phyloP scores from a whole-genome alignment of 1,140 invertebrate genomes.

The Lepidurus packardi region DNA sequence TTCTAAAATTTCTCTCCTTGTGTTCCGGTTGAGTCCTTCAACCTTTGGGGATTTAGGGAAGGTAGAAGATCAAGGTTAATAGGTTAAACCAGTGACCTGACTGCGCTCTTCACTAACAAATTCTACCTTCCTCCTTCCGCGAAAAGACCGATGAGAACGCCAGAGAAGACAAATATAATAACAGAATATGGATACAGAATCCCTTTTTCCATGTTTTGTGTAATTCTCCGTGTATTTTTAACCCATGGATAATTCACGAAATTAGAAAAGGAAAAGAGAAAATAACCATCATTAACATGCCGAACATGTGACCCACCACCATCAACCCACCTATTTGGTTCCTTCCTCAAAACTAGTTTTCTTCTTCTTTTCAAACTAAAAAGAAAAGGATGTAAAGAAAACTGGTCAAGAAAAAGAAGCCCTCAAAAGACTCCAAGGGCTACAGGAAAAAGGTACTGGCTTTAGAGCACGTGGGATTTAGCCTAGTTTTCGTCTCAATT shows the following conservation, averaged over 20 bases:
- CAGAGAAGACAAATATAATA: background rate
- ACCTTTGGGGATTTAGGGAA: background rate
- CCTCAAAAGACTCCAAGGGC: background rate
- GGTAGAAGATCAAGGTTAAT: slow-evolving; percentile 6
- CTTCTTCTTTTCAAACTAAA: background rate
- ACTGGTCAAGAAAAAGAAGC: background rate
- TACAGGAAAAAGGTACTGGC: too few species aligned
- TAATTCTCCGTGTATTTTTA: too few species aligned
- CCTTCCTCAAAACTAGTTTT: background rate
- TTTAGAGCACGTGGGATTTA: background rate
- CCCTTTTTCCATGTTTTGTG: background rate
- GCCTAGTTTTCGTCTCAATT: background rate
- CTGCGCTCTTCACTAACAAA: background rate
- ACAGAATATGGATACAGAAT: background rate
- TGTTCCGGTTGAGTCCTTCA: too few species aligned
- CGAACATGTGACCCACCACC: background rate
- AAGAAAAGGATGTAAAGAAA: background rate
- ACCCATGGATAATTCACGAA: too few species aligned
- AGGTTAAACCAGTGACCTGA: slow-evolving; percentile 8
- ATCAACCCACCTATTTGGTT: background rate
- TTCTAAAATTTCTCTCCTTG: too few species aligned
- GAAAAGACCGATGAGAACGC: background rate
- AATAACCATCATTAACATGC: background rate
- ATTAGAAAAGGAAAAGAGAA: background rate
- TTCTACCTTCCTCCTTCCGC: background rate